These are phyloP conservation scores for Motacilla tschutschensis DNA, from an alignment of 2,113 vertebrate species.

Conservation along the genomic window DNA sequence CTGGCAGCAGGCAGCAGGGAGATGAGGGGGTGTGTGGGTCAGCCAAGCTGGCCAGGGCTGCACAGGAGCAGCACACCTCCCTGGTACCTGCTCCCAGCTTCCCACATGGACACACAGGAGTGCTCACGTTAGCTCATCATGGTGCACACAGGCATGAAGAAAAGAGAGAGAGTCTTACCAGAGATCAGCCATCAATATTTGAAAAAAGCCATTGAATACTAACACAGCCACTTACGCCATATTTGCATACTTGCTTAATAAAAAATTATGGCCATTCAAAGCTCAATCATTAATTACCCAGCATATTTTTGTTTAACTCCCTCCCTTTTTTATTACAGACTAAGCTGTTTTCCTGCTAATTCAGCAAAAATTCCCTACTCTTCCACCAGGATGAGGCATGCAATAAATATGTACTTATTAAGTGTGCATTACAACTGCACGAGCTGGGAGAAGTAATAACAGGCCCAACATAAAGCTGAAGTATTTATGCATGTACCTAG, in stretches of 20 bases:
- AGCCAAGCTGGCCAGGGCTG: not conserved
- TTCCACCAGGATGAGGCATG: not conserved
- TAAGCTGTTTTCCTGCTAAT: constrained; percentile 54
- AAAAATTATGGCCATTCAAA: constrained; percentile 68
- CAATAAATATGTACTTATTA: constrained; percentile 68
- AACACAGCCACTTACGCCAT: not conserved
- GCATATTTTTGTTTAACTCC: constrained; percentile 51
- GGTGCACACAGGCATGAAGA: not conserved
- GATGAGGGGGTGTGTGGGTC: not conserved
- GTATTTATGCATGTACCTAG: constrained; percentile 64
- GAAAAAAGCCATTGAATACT: not conserved
- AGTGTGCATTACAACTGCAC: constrained; percentile 36
- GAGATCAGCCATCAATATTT: not conserved
- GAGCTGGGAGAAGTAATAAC: constrained; percentile 35
- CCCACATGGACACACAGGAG: fast-evolving
- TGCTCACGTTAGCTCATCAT: not conserved
- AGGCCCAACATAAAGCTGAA: constrained; percentile 50
- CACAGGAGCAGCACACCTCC: fast-evolving
- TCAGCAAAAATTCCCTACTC: constrained; percentile 51
- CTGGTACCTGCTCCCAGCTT: not conserved
- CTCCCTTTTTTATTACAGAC: constrained; percentile 41
- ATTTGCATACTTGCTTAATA: constrained; percentile 76
- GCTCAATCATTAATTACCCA: constrained; percentile 68
- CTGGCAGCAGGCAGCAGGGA: not conserved
- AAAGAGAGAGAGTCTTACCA: not conserved